Percentiles rank a stretch among this genome's conserved stretches.
These are phyloP conservation scores for Esox lucius DNA, from an alignment of 2,797 vertebrate genomes.

Conservation along the genomic window DNA sequence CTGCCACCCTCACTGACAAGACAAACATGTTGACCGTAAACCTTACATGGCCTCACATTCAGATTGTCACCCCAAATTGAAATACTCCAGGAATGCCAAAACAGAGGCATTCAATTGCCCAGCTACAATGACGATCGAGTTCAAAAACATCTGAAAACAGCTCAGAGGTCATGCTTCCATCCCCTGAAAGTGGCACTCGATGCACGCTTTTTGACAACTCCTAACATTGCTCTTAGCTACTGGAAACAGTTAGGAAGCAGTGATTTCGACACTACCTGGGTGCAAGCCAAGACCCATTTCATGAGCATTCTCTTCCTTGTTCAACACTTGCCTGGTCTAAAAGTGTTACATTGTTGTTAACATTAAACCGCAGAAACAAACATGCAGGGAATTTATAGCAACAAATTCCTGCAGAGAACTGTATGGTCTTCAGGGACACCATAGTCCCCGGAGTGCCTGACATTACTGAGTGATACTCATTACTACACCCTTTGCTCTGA, in stretches of 20 bases:
- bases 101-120: slow-evolving; percentile 67
- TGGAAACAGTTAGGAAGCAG: slow-evolving; percentile 1
- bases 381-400: slow-evolving; percentile 16
- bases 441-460: background rate
- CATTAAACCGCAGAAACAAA: background rate
- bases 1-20: slow-evolving; percentile 30
- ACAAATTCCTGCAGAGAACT: slow-evolving; percentile 35
- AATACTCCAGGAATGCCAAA: slow-evolving; percentile 66
- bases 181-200: slow-evolving; percentile 37
- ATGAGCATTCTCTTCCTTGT: background rate
- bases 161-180: slow-evolving; percentile 57
- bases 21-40: slow-evolving; percentile 60
- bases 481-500: slow-evolving; percentile 34
- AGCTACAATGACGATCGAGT: slow-evolving; percentile 37
- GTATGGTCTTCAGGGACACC: slow-evolving; percentile 33
- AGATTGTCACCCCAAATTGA: slow-evolving; percentile 49
- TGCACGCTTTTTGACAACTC: slow-evolving; percentile 12
- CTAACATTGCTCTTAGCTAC: background rate
- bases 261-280: slow-evolving; percentile 6
- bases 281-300: background rate
- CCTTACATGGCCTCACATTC: slow-evolving; percentile 25
- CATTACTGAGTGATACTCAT: slow-evolving; percentile 10
- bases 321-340: background rate
- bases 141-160: slow-evolving; percentile 42
- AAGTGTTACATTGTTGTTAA: background rate